Percentiles rank a stretch among this genome's conserved stretches.
Evolutionary conservation across 2,797 vertebrate genomes (phyloP).

Genomic region (Sebastes oblongus): DNA sequence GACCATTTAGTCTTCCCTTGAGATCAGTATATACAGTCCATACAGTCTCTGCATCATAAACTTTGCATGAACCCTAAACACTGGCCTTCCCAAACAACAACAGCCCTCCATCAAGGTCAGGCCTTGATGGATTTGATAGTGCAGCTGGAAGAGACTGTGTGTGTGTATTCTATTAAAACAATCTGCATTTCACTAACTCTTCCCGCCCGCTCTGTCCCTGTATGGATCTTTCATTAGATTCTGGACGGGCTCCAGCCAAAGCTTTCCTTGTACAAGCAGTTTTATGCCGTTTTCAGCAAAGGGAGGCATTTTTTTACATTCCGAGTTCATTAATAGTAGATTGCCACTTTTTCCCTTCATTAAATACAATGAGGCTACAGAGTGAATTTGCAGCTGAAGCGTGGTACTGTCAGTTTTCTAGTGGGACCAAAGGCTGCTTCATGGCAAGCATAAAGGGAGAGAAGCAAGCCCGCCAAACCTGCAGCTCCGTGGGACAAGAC

Average conservation of each 20-base stretch:
- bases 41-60: constrained; percentile 66
- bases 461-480: constrained; percentile 68
- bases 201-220: constrained; percentile 57
- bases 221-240: constrained; percentile 82
- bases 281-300: constrained; percentile 83
- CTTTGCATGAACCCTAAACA: constrained; percentile 75
- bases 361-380: constrained; percentile 85
- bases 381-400: constrained; percentile 76
- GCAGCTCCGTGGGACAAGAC: constrained; percentile 72
- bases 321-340: constrained; percentile 85
- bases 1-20: constrained; percentile 43
- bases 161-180: constrained; percentile 79
- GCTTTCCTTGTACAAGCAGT: constrained; percentile 81
- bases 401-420: constrained; percentile 78
- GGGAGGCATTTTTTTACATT: constrained; percentile 73
- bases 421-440: constrained; percentile 81
- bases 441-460: constrained; percentile 68
- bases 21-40: constrained; percentile 46
- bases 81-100: constrained; percentile 71
- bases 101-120: constrained; percentile 73
- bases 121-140: constrained; percentile 59
- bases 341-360: constrained; percentile 85
- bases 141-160: constrained; percentile 68
- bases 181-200: constrained; percentile 78
- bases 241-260: constrained; percentile 80